Base-by-base conservation (phyloP, 92 coral and sea anemone genomes). In the Porites lobata region DNA sequence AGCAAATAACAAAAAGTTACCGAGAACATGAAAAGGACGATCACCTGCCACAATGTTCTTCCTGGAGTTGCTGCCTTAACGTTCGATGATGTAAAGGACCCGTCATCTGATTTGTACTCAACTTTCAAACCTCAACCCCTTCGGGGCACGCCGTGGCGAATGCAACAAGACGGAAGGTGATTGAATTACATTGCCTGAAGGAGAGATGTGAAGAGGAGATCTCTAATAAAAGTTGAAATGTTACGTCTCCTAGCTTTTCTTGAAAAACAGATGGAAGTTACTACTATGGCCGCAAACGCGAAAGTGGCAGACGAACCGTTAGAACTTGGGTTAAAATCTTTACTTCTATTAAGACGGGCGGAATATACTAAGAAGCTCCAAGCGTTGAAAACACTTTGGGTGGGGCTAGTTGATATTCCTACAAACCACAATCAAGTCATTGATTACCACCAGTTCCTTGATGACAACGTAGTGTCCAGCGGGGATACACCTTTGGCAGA, bases 201-300 rank as follows among this genome's bases (percentile, higher is more conserved):
- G 87, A 90, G 50, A 80, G 93, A 56, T 85, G 93, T 77, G 70
- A 85, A 69, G 93, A 85, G 66, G 90, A 90, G 65, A 64, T 84
- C 59, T 21, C 53, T 90, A 65, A 77, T 90, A 9, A 85, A 63
- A 69, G 67, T 65, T 68, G 93, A 90, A 79, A 90, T 90, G 93
- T n/a, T 13, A 9, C n/a, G 29, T 12, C 75, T 70, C 8, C 2
- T 70, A 26, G 10, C 75, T 9, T 70, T 70, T 62, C 66, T 62
- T 62, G n/a, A n/a, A 7, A 62, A 62, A 13, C 15, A 62, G 17
- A n/a, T 62, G 3, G 18, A 14, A 6, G 15, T 62, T 13, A 6
- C 18, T 9, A n/a, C 13, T 7, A 62, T 13, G 66, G 66, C 66
- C 14, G 11, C 17, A 17, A 19, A 13, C 7, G 17, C 4, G 15